Evolutionary conservation across 2,888 invertebrate genomes (phyloP).

Genomic region (Sturmia bella): DNA sequence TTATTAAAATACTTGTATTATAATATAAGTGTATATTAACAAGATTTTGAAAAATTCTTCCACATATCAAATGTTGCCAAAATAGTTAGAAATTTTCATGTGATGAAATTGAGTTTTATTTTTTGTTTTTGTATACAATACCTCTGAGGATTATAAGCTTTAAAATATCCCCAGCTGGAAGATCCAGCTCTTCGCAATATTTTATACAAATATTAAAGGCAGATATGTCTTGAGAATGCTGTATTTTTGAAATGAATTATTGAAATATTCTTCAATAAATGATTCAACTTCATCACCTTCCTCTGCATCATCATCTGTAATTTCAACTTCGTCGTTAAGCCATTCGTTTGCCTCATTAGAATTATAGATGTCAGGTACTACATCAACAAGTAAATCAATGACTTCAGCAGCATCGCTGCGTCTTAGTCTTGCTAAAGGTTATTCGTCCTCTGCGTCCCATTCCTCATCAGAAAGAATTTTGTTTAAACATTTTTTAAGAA

Average conservation of each 20-base stretch:
- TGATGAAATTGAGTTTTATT: not conserved
- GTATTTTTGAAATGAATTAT: too few species aligned
- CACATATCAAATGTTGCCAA: too few species aligned
- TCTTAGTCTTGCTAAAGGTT: too few species aligned
- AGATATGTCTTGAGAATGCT: too few species aligned
- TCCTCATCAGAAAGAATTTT: too few species aligned
- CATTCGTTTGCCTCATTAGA: slow-evolving; percentile 26
- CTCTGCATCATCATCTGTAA: slow-evolving; percentile 12
- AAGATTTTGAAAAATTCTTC: not conserved
- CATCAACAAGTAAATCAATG: slow-evolving; percentile 38
- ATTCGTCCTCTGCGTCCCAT: too few species aligned
- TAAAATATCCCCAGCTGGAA: slow-evolving; percentile 4
- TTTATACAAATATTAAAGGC: too few species aligned
- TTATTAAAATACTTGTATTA: not conserved
- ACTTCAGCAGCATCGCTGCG: slow-evolving; percentile 7
- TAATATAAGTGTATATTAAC: not conserved
- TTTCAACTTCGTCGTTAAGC: slow-evolving; percentile 43
- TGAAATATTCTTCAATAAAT: too few species aligned
- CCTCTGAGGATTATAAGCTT: slow-evolving; percentile 11
- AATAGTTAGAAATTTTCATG: slow-evolving; percentile 11
- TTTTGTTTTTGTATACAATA: slow-evolving; percentile 17
- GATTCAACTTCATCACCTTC: not conserved
- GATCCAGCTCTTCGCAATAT: not conserved
- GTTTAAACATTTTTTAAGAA: too few species aligned
- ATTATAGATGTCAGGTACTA: slow-evolving; percentile 32